Evolutionary conservation across 1,140 invertebrate species (phyloP).

Genomic region (Pinna nobilis): DNA sequence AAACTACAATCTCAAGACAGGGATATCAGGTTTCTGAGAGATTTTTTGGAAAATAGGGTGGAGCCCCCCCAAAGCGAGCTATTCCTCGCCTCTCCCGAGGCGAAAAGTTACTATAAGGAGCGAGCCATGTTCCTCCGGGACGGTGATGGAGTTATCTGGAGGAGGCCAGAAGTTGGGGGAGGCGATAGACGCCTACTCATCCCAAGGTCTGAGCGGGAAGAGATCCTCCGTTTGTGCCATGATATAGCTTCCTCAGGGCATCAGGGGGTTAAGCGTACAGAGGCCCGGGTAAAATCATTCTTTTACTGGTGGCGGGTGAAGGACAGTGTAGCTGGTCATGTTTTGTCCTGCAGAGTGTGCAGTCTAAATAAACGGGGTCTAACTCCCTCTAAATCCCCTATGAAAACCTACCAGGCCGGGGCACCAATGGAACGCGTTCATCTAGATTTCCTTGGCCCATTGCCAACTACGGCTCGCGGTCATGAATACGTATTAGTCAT

Average conservation of each 20-base stretch:
- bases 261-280: conserved; percentile 1
- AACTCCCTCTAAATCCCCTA: neutral
- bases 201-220: neutral
- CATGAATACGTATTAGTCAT: conserved; percentile 26
- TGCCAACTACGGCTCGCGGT: neutral
- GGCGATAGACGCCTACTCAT: neutral
- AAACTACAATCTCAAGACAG: too few relatives aligned
- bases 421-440: conserved; percentile 37
- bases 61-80: neutral
- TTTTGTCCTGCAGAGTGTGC: conserved; percentile 13
- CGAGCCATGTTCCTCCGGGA: neutral
- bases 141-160: neutral
- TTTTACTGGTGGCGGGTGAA: conserved; percentile 20
- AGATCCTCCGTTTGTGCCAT: neutral
- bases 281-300: neutral
- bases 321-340: neutral
- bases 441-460: conserved; percentile 31
- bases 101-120: neutral
- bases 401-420: conserved; percentile 23
- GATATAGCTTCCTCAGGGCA: conserved; percentile 3
- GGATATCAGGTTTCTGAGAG: neutral
- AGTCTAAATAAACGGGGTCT: conserved; percentile 20
- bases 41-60: neutral
- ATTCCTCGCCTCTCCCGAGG: neutral
- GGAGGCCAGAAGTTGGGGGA: neutral